A percentile compares a stretch with the other conserved stretches of the same genome.
Conservation (phyloP, 2,113 vertebrate species). For the Notothenia rossii region DNA sequence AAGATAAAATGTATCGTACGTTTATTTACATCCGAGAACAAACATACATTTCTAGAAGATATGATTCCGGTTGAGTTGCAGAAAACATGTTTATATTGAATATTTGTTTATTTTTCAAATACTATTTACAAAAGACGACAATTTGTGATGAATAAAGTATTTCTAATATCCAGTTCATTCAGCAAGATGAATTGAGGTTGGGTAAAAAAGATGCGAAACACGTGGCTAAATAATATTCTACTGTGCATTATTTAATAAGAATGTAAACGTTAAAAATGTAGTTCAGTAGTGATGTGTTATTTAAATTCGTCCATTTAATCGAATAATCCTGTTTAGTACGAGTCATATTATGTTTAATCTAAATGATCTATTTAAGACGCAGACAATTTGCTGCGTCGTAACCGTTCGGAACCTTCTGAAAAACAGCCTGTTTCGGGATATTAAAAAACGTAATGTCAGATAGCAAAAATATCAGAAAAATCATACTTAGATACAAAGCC, state of each 20-base stretch:
- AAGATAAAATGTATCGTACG: background rate
- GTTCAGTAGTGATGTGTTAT: background rate
- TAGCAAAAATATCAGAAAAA: background rate
- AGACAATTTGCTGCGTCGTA: background rate
- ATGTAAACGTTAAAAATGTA: too few species aligned
- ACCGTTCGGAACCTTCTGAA: too few species aligned
- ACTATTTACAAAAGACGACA: background rate
- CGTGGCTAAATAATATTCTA: background rate
- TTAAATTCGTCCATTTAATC: background rate
- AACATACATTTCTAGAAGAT: background rate
- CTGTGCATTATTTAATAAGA: background rate
- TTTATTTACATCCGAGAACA: background rate
- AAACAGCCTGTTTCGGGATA: background rate
- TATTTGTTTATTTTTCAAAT: background rate
- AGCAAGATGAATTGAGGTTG: background rate
- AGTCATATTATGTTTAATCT: background rate
- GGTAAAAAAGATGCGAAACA: background rate
- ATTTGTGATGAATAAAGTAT: too few species aligned
- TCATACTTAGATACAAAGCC: too few species aligned
- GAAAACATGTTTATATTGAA: background rate
- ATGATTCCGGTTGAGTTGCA: background rate
- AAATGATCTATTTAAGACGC: background rate
- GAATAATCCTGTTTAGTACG: background rate
- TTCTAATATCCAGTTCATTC: too few species aligned
- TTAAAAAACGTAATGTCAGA: background rate